Evolutionary conservation across 2,888 invertebrate species (phyloP).

Genomic region (Osmoderma eremita): DNA sequence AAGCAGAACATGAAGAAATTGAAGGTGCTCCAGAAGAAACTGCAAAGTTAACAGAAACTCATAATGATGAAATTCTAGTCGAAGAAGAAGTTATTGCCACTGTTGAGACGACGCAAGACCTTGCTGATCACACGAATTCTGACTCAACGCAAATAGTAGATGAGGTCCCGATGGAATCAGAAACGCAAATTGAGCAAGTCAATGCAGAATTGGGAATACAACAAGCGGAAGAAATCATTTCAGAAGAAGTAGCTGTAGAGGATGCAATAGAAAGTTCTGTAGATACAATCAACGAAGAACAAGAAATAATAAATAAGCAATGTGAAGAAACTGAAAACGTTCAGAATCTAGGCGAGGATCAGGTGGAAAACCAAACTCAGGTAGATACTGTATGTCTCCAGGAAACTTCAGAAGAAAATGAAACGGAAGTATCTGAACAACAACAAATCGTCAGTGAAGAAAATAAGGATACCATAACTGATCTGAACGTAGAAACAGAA

Average conservation of each 20-base stretch:
- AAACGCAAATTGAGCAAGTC: background rate
- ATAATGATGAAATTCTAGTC: background rate
- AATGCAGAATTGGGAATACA: background rate
- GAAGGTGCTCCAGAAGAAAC: background rate
- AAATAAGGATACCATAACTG: no score
- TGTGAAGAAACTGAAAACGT: background rate
- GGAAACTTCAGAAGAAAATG: background rate
- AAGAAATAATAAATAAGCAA: background rate
- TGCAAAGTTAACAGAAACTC: background rate
- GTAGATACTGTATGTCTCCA: background rate
- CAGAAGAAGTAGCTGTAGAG: background rate
- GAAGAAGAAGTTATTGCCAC: background rate
- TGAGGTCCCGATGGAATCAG: background rate
- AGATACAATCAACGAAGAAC: background rate
- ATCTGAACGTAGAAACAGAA: no score
- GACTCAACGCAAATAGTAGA: background rate
- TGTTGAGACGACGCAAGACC: constrained; percentile 3
- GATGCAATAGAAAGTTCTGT: background rate
- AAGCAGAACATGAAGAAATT: constrained; percentile 16
- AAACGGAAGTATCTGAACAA: background rate
- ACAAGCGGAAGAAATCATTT: background rate
- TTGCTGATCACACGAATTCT: background rate
- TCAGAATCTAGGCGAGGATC: background rate
- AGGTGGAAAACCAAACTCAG: background rate
- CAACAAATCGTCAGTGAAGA: no score